Evolutionary conservation across 2,113 vertebrate species (phyloP).

Genomic region (Pollachius pollachius): DNA sequence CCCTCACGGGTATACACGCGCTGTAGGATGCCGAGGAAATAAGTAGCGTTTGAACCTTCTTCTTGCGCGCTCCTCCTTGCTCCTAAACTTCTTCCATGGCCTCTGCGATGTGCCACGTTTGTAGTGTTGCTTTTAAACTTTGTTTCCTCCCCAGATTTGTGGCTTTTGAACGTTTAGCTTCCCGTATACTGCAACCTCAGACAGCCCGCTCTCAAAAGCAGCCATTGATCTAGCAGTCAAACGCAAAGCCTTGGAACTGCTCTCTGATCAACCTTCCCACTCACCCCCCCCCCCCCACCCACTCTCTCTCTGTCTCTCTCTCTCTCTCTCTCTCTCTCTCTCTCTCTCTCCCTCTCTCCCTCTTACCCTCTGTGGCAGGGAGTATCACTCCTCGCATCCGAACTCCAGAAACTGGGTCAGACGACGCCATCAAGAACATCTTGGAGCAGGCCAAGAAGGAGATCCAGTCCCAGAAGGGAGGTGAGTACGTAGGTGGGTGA

Average conservation of each 20-base stretch:
- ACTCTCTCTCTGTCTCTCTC: slow-evolving; percentile 62
- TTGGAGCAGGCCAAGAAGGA: slow-evolving; percentile 99
- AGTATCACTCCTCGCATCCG: slow-evolving; percentile 98
- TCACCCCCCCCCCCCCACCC: slow-evolving; percentile 54
- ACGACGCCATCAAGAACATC: slow-evolving; percentile 98
- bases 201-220: slow-evolving; percentile 75
- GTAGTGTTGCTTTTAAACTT: slow-evolving; percentile 76
- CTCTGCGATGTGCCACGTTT: slow-evolving; percentile 66
- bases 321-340: slow-evolving; percentile 48
- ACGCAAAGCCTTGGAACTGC: slow-evolving; percentile 74
- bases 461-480: slow-evolving; percentile 95
- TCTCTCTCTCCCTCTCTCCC: slow-evolving; percentile 56
- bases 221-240: slow-evolving; percentile 79
- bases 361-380: slow-evolving; percentile 80
- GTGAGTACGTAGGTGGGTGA: slow-evolving; percentile 65
- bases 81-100: slow-evolving; percentile 46
- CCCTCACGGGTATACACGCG: background rate
- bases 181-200: slow-evolving; percentile 72
- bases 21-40: background rate
- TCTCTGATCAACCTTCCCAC: slow-evolving; percentile 77
- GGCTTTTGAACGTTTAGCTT: slow-evolving; percentile 75
- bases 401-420: slow-evolving; percentile 96
- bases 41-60: background rate
- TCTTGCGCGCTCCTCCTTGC: slow-evolving; percentile 18
- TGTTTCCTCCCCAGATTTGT: slow-evolving; percentile 75